Percentiles rank a stretch among this genome's conserved stretches.
Evolutionary conservation across 2,797 vertebrate genomes (phyloP).

Genomic region (Micrastur ruficollis): DNA sequence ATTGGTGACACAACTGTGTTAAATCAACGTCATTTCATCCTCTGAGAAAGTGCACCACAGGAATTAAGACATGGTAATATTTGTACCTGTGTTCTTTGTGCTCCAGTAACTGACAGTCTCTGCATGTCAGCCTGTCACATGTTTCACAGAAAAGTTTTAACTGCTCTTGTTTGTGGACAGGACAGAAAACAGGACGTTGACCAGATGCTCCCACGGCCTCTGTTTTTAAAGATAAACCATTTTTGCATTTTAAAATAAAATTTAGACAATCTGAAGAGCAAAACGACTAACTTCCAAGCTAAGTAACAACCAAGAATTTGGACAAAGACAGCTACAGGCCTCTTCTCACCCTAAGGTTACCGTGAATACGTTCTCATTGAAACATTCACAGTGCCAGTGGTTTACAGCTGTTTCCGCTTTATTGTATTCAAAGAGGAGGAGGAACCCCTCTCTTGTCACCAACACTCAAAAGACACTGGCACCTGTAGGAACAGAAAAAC

Average conservation of each 20-base stretch:
- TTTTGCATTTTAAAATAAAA: conserved; percentile 57
- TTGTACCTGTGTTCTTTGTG: conserved; percentile 97
- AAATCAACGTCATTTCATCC: not conserved
- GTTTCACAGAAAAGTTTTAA: conserved; percentile 99
- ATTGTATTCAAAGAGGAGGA: not conserved
- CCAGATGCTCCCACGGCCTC: conserved; percentile 88
- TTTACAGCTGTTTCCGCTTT: not conserved
- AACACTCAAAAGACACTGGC: not conserved
- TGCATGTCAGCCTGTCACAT: conserved; percentile 95
- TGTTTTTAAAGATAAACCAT: conserved; percentile 76
- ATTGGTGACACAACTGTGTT: not conserved
- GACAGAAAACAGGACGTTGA: conserved; percentile 96
- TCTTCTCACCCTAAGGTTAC: not conserved
- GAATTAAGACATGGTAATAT: conserved; percentile 9
- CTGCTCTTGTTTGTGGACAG: conserved; percentile 96
- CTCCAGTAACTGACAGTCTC: conserved; percentile 96
- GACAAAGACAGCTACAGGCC: not conserved
- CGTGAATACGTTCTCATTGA: not conserved
- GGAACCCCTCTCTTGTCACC: not conserved
- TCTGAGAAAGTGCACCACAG: not conserved
- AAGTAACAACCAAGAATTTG: not conserved
- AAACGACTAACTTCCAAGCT: not conserved
- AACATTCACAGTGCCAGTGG: not conserved
- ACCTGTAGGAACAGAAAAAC: not conserved
- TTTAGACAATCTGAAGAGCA: not conserved